Conservation (phyloP, 1,140 invertebrate species). For the Hyles euphorbiae region DNA sequence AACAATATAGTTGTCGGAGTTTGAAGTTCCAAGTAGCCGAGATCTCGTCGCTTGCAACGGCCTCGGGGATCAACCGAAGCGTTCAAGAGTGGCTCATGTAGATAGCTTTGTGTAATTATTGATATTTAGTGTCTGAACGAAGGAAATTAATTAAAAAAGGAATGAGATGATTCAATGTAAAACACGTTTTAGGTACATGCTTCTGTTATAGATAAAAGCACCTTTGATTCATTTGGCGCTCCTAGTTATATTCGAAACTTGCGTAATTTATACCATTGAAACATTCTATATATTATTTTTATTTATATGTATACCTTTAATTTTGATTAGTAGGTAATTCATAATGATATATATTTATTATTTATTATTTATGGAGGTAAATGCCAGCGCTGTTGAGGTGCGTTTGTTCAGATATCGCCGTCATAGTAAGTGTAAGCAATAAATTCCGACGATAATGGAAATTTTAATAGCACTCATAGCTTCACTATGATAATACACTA, state of each 20-base stretch:
- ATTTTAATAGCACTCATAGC: slow-evolving; percentile 48
- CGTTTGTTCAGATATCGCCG: slow-evolving; percentile 2
- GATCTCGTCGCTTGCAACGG: slow-evolving; percentile 1
- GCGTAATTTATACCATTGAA: slow-evolving; percentile 38
- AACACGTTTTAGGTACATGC: slow-evolving; percentile 36
- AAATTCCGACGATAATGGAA: slow-evolving; percentile 8
- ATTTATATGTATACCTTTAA: slow-evolving; percentile 42
- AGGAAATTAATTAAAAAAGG: slow-evolving; percentile 30
- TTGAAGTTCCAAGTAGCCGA: not conserved
- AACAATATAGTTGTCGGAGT: not conserved
- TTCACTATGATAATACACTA: slow-evolving; percentile 42
- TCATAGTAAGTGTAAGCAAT: not conserved
- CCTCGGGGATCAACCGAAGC: slow-evolving; percentile 14
- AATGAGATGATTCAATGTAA: slow-evolving; percentile 22
- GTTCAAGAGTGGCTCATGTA: slow-evolving; percentile 65
- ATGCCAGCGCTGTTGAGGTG: not conserved
- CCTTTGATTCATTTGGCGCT: slow-evolving; percentile 38
- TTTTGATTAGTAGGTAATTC: slow-evolving; percentile 62
- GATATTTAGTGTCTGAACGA: slow-evolving; percentile 64
- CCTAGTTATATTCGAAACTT: slow-evolving; percentile 30
- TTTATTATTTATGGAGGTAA: slow-evolving; percentile 45
- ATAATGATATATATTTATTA: slow-evolving; percentile 57
- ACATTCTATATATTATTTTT: slow-evolving; percentile 31
- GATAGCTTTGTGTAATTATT: slow-evolving; percentile 74
- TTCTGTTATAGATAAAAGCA: slow-evolving; percentile 39